Evolutionary conservation across 2,113 vertebrate species (phyloP).

Genomic region (Centropristis striata): DNA sequence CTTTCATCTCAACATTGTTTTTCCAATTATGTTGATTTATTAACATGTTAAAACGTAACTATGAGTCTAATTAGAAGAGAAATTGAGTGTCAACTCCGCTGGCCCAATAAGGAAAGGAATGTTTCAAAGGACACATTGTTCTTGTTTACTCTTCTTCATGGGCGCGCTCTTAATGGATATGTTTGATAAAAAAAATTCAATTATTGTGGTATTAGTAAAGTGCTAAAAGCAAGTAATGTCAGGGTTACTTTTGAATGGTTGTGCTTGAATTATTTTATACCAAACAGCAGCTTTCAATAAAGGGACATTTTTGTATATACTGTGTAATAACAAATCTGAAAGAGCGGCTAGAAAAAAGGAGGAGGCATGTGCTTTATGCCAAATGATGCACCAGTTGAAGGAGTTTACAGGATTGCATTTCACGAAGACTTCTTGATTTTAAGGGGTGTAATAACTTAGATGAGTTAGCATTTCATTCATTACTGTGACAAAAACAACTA

Average conservation of each 20-base stretch:
- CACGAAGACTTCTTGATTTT: no score
- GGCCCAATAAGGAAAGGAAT: slow-evolving; percentile 18
- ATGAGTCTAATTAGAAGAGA: slow-evolving; percentile 29
- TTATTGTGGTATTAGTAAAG: slow-evolving; percentile 49
- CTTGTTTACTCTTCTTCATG: slow-evolving; percentile 50
- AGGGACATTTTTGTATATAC: no score
- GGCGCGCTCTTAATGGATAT: slow-evolving; percentile 51
- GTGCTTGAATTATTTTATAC: slow-evolving; percentile 29
- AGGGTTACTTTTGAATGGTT: slow-evolving; percentile 44
- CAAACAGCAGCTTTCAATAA: no score
- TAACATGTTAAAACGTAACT: slow-evolving; percentile 30
- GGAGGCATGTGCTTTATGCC: no score
- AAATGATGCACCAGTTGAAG: no score
- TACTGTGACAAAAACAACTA: no score
- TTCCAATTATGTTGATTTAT: slow-evolving; percentile 52
- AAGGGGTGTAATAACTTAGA: no score
- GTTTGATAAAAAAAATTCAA: slow-evolving; percentile 58
- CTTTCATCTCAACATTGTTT: slow-evolving; percentile 36
- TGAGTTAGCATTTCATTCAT: no score
- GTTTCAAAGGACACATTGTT: slow-evolving; percentile 62
- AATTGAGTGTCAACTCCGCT: slow-evolving; percentile 23
- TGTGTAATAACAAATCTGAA: no score
- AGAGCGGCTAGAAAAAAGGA: no score
- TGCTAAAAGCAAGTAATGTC: slow-evolving; percentile 57
- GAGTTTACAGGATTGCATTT: no score